A percentile compares a stretch with the other conserved stretches of the same genome.
Conservation (phyloP, 2,888 invertebrate genomes). For the Tetheella fluctuosa region DNA sequence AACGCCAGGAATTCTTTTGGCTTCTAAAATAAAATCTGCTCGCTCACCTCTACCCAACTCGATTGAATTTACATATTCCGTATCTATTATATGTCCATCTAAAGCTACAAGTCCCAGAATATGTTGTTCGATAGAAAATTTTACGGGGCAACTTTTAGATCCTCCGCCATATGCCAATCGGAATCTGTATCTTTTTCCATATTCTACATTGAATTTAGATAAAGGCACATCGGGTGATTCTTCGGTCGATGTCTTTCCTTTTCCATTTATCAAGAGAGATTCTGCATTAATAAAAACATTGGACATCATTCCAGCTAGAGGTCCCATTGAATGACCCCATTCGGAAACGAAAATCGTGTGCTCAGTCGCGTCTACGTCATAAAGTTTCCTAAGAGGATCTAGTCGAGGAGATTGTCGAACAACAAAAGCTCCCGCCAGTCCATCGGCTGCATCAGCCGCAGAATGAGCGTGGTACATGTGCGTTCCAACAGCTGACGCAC, state of each 20-base stretch:
- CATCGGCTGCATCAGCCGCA: slow-evolving; percentile 87
- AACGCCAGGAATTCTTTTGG: slow-evolving; percentile 80
- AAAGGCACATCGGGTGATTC: slow-evolving; percentile 70
- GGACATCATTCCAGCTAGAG: slow-evolving; percentile 71
- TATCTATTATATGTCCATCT: slow-evolving; percentile 87
- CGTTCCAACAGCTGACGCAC: slow-evolving; percentile 88
- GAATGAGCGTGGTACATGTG: slow-evolving; percentile 90
- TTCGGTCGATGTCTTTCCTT: slow-evolving; percentile 75
- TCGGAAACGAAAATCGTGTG: slow-evolving; percentile 89
- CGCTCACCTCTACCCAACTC: slow-evolving; percentile 89
- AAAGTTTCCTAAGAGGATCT: slow-evolving; percentile 85
- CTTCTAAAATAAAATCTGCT: slow-evolving; percentile 88
- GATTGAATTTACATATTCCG: slow-evolving; percentile 83
- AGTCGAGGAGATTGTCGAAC: slow-evolving; percentile 86
- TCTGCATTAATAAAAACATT: slow-evolving; percentile 72
- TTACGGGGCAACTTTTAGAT: slow-evolving; percentile 87
- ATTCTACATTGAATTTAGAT: slow-evolving; percentile 80
- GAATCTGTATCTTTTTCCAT: slow-evolving; percentile 86
- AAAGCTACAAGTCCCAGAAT: slow-evolving; percentile 86
- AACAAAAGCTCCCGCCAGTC: slow-evolving; percentile 88
- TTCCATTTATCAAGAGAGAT: slow-evolving; percentile 86
- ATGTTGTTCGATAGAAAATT: slow-evolving; percentile 87
- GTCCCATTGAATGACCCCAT: slow-evolving; percentile 86
- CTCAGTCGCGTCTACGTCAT: slow-evolving; percentile 88
- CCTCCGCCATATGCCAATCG: slow-evolving; percentile 87